Percentiles rank a stretch among this genome's conserved stretches.
Evolutionary conservation across 2,797 vertebrate species (phyloP).

Genomic region (Eleutherodactylus coqui): DNA sequence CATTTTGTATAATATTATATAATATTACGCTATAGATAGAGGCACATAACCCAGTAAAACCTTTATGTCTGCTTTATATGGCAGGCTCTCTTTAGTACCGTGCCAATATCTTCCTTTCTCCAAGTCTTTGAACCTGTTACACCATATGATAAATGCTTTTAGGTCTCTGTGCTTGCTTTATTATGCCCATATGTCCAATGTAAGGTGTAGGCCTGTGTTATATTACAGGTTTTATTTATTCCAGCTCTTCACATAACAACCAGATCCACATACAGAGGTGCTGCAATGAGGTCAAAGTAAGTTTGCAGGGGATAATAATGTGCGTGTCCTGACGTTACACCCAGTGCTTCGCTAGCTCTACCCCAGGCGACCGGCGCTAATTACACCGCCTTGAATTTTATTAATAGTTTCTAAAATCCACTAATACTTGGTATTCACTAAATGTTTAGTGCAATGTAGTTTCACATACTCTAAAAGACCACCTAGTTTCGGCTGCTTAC

Average conservation of each 20-base stretch:
- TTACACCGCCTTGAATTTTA: not conserved
- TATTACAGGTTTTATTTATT: conserved; percentile 24
- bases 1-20: not conserved
- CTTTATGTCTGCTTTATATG: not conserved
- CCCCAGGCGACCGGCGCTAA: not conserved
- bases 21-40: not conserved
- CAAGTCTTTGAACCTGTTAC: conserved; percentile 40
- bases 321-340: not conserved
- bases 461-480: not conserved
- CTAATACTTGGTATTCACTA: not conserved
- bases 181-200: not conserved
- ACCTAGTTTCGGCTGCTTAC: too few relatives aligned
- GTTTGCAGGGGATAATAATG: not conserved
- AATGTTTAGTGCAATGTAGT: not conserved
- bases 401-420: not conserved
- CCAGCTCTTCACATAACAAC: conserved; percentile 26
- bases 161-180: conserved; percentile 1
- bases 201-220: conserved; percentile 22
- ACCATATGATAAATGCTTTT: not conserved
- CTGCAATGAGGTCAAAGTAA: not conserved
- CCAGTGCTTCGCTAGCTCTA: not conserved
- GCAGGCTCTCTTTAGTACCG: not conserved
- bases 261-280: not conserved
- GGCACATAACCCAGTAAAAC: not conserved
- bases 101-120: conserved; percentile 1